phyloP scores from a whole-genome alignment of 2,113 vertebrate genomes.

The Elaphurus davidianus region DNA sequence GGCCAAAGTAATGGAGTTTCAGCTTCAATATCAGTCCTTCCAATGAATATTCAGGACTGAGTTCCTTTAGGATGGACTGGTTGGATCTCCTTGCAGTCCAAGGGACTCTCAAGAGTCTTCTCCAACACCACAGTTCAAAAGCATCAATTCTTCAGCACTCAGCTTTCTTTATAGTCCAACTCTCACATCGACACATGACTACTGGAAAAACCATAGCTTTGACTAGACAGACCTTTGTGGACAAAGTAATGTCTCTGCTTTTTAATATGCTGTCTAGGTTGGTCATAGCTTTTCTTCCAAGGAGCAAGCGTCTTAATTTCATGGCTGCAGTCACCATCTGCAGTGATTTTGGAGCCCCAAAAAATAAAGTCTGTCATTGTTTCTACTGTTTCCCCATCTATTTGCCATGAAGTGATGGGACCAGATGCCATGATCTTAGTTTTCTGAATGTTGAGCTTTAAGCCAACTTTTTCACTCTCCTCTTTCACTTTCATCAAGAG shows the following conservation, averaged over 20 bases:
- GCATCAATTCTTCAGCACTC: background rate
- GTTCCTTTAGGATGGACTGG: background rate
- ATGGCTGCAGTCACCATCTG: background rate
- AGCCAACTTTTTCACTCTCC: background rate
- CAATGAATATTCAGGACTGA: background rate
- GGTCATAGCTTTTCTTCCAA: background rate
- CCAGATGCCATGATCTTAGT: background rate
- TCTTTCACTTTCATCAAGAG: background rate
- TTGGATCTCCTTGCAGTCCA: background rate
- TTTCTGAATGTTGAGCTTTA: background rate
- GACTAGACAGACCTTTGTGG: background rate
- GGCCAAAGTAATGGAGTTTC: background rate
- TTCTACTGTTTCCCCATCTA: background rate
- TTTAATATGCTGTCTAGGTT: background rate
- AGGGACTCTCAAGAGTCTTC: background rate
- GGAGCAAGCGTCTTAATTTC: background rate
- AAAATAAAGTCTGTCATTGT: background rate
- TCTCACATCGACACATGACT: background rate
- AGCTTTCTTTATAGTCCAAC: background rate
- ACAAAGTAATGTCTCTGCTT: background rate
- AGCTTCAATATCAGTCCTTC: background rate
- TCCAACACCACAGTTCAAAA: background rate
- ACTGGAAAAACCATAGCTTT: background rate
- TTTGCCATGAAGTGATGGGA: background rate
- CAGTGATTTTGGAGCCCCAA: background rate